Evolutionary conservation across 2,113 vertebrate genomes (phyloP), one percentile per base, ranked within the genome.

Genomic region (mouse (Mus musculus)): DNA sequence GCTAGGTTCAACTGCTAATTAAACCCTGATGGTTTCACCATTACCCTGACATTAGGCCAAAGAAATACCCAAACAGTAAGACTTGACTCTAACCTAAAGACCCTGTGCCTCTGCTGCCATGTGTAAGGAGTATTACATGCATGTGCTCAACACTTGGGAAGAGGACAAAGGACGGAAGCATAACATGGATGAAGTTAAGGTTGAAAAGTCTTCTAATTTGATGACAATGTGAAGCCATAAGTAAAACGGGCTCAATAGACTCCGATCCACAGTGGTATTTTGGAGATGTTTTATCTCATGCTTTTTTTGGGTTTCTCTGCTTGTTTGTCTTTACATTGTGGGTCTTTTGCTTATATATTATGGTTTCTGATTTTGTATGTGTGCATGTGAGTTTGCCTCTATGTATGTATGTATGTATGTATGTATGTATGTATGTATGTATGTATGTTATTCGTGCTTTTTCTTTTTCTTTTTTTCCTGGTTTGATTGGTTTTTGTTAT

Each of bases 241-340:
- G 77, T 90, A 46, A 96, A 87, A 95, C 39, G 81, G 91, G 59
- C 33, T 88, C 56, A 90, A 0, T 30, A 33, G 88, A 59, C 20
- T 52, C 49, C n/a, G 76, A 78, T n/a, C 7, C 89, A 69, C 30
- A 73, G 33, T 46, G 67, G 73, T 36, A 36, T 46, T 84, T 22
- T 84, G 3, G 7, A 84, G 36, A 39, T 39, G 54, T 39, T 61
- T 39, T 28, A n/a, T 61, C 22, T 82, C 56, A 42, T 17, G 36
- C 13, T 42, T 63, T 63, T n/a, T 39, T 61, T 61, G n/a, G 56
- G 56, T 26, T 56, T 78, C 49, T 46, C 19, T 59, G 33, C 30
- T n/a, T 59, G 10, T 4, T 56, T 80, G 52, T 54, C n/a, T n/a
- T n/a, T 54, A 33, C 49, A 7, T 2, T 63, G 7, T 42, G n/a